A percentile compares a stretch with the other conserved stretches of the same genome.
Conservation (phyloP, 2,113 vertebrate genomes). For the Coptodon rendalli region DNA sequence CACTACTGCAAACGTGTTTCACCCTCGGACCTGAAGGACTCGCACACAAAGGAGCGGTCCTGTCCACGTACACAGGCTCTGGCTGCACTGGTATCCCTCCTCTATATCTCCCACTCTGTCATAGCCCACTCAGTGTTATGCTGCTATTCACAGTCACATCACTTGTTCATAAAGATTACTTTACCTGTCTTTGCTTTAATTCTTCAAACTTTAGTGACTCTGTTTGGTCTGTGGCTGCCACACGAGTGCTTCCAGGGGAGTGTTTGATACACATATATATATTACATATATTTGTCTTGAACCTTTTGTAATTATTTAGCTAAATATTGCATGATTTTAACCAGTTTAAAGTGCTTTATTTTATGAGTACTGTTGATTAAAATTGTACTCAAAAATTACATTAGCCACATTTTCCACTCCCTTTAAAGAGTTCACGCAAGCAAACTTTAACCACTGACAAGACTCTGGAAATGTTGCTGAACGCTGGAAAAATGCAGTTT, state of each 20-base stretch:
- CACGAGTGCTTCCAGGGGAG: not conserved
- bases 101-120: not conserved
- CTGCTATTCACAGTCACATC: not conserved
- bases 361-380: not conserved
- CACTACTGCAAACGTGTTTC: not conserved
- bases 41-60: not conserved
- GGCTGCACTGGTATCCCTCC: not conserved
- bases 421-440: fast-evolving
- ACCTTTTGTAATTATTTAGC: not conserved
- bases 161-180: not conserved
- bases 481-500: not conserved
- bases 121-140: not conserved
- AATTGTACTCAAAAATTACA: not conserved
- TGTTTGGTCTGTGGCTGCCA: not conserved
- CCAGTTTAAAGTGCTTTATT: not conserved
- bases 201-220: not conserved
- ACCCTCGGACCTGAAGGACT: not conserved
- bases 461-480: not conserved
- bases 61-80: not conserved
- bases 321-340: fast-evolving
- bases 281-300: not conserved
- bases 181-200: not conserved
- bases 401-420: not conserved
- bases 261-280: not conserved
- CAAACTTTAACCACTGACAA: not conserved